Base-by-base conservation (phyloP, 2,113 vertebrate species). In the Macheiramphus alcinus region DNA sequence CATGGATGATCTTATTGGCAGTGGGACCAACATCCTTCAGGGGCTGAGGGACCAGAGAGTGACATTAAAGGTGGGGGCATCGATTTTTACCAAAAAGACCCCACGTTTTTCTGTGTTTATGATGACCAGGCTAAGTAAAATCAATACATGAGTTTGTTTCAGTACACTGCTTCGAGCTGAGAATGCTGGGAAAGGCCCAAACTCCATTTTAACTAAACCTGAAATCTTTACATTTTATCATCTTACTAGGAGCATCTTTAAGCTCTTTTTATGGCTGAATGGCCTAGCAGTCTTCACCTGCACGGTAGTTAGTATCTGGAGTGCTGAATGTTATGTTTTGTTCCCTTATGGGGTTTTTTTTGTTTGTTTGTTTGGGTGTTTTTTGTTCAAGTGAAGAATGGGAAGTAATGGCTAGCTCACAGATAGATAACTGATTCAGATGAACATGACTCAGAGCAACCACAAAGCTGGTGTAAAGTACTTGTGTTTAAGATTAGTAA, bases 1-100 rank as follows among this genome's bases (percentile, higher is more conserved):
- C 97, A 99, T 99, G 98, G 99, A 99, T 68, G 99, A 99, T 94
- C 99, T 99, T 92, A 98, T 99, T 98, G 99, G 99, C 97, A 99
- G 99, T 74, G 99, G 99, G 90, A 98, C 98, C 91, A 98, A 97
- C 98, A 99, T 99, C 97, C 98, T 99, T 78, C 98, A 98, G 38
- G 99, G 99, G 42, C 98, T 99, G 93, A 98, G 99, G 97, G 99
- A 99, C 97, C 99, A 99, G 97, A 99, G 99, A 97, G 97, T 99
- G 93, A 99, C 99, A 6, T 97, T 99, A 70, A 99, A 99, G 99
- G 99, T 99, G 98, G 98, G 98, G 97, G 93, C 93, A 94, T 91
- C 48, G 6, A 66, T 85, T 96, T 72, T 58, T 80, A 63, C 79
- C 76, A 26, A 48, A 53, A 67, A 58, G 58, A 95, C 96, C 91